These are phyloP conservation scores for Carollia perspicillata DNA, from an alignment of 2,113 vertebrate genomes.

Conservation along the genomic window DNA sequence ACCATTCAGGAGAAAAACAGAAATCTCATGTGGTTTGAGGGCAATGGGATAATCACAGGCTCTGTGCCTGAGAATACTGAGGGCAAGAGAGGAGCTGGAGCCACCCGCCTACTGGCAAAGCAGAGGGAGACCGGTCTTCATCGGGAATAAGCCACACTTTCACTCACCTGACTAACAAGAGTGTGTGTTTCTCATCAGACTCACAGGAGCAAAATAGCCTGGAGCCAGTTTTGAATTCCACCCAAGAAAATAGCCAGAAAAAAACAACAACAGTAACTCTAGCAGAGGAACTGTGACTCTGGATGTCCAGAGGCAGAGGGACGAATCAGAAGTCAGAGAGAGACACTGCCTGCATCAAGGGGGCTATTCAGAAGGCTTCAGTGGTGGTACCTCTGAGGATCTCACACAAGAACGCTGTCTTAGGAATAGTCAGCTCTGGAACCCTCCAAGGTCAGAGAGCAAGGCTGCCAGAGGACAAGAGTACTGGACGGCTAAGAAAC, in stretches of 20 bases:
- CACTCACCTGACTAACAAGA: not conserved
- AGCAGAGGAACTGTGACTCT: not conserved
- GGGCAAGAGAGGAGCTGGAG: not conserved
- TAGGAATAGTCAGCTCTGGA: not conserved
- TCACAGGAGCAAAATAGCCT: not conserved
- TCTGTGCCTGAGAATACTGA: not conserved
- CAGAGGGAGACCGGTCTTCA: not conserved
- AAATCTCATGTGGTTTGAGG: not conserved
- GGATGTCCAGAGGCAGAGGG: not conserved
- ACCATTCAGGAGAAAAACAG: not conserved
- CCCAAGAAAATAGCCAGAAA: not conserved
- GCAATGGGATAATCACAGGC: not conserved
- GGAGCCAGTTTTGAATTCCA: not conserved
- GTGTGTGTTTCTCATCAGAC: not conserved
- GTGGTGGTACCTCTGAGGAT: not conserved
- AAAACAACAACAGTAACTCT: not conserved
- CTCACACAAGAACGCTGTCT: not conserved
- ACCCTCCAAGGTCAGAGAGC: not conserved
- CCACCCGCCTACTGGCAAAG: not conserved
- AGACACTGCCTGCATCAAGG: not conserved
- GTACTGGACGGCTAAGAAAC: not conserved
- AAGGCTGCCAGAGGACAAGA: not conserved
- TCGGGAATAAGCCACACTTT: not conserved
- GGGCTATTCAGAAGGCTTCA: not conserved
- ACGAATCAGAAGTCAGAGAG: not conserved